Base-by-base conservation (phyloP, 53 echinoderm and acorn worm species). In the Temnopleurus reevesii region DNA sequence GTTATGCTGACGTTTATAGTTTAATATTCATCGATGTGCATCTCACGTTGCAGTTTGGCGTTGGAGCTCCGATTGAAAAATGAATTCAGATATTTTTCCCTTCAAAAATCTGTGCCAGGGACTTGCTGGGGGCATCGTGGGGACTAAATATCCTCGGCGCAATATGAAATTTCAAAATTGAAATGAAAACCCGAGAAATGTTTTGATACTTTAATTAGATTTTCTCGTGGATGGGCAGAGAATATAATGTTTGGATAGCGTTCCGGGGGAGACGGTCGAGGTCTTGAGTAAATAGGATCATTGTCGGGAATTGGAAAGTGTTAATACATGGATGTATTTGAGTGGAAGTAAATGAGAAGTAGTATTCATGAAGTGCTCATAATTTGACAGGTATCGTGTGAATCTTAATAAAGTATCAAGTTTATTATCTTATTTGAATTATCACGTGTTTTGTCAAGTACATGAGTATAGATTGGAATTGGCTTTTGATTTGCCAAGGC, bases 161-260 rank as follows among this genome's bases (percentile, higher is more conserved):
- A 24, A 58, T 58, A 58, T 58, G 58, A 58, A 58, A 26, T 58
- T 7, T 26, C 58, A 26, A 58, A n/a, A 58, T 58, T 58, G 58
- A 7, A 58, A 58, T 58, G 58, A 58, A 58, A 58, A 58, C 27
- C 25, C 27, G 0, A 58, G 58, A 58, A 58, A 58, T 58, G 58
- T 58, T 58, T 58, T 58, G 58, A 26, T 58, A 58, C 58, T 58
- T 58, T 24, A 58, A 58, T 58, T 58, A 58, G 26, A 58, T 58
- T 58, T 58, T 58, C 58, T 4, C 25, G 27, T 3, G 0, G 58
- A 58, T 58, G 58, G 21, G 58, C 58, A 58, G 58, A 58, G 58
- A 26, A 58, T 26, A 55, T 55, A 55, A 25, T 58, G 58, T 58
- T 58, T 58, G 58, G 58, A 58, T 58, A 58, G 58, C 58, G 27